Conservation (phyloP, 1,140 invertebrate genomes). For the Dolichoris vasculosae region DNA sequence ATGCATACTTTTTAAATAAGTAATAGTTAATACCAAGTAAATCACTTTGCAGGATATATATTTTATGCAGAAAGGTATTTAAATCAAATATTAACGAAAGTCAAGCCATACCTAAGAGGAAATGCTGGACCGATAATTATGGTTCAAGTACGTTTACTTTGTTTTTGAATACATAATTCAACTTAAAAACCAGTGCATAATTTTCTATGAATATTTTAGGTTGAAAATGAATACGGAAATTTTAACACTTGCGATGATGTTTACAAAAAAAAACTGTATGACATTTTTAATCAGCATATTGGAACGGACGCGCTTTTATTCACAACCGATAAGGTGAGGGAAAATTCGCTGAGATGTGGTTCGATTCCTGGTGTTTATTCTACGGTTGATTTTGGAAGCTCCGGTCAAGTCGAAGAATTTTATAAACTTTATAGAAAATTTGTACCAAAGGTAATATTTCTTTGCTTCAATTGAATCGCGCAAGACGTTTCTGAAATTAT, state of each 20-base stretch:
- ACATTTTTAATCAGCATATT: constrained; percentile 79
- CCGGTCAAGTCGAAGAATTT: constrained; percentile 63
- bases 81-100: constrained; percentile 73
- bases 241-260: constrained; percentile 82
- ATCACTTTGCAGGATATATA: constrained; percentile 54
- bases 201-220: constrained; percentile 73
- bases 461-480: neutral
- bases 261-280: constrained; percentile 80
- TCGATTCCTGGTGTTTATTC: constrained; percentile 79
- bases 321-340: constrained; percentile 83
- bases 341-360: constrained; percentile 78
- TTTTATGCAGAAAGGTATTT: constrained; percentile 59
- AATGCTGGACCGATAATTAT: constrained; percentile 75
- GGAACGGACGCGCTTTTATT: constrained; percentile 84
- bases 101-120: constrained; percentile 66
- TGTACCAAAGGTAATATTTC: constrained; percentile 72
- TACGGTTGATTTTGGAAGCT: constrained; percentile 85
- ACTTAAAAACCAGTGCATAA: neutral
- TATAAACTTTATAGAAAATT: constrained; percentile 75
- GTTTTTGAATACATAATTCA: neutral
- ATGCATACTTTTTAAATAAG: neutral
- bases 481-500: too few relatives aligned
- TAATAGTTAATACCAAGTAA: neutral
- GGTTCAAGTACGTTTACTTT: constrained; percentile 79
- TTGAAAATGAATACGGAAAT: constrained; percentile 96